Percentiles rank a stretch among this genome's conserved stretches.
Evolutionary conservation across 1,140 invertebrate genomes (phyloP).

Genomic region (Drosophila erecta): DNA sequence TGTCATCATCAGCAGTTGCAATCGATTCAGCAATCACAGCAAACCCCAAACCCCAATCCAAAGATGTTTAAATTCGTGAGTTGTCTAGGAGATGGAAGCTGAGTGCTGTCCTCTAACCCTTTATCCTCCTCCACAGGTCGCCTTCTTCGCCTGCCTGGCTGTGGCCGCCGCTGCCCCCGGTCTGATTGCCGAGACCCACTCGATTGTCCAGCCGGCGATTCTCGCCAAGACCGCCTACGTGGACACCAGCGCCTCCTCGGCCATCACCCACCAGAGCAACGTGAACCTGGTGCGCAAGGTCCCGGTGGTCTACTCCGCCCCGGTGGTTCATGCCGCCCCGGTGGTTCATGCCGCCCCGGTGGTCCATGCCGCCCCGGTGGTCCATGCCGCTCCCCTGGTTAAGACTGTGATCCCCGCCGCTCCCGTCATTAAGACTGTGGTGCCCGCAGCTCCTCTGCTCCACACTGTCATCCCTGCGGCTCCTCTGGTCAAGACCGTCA

Average conservation of each 20-base stretch:
- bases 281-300: conserved; percentile 75
- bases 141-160: conserved; percentile 71
- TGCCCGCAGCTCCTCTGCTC: conserved; percentile 40
- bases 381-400: conserved; percentile 55
- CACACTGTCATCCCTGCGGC: conserved; percentile 56
- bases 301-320: conserved; percentile 55
- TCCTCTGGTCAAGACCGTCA: conserved; percentile 36
- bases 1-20: conserved; percentile 70
- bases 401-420: conserved; percentile 64
- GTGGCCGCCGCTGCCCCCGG: conserved; percentile 74
- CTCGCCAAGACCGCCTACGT: conserved; percentile 71
- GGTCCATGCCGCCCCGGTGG: conserved; percentile 69
- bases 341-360: conserved; percentile 45
- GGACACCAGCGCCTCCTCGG: conserved; percentile 77
- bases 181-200: conserved; percentile 67
- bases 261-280: conserved; percentile 85
- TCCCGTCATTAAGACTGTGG: conserved; percentile 60
- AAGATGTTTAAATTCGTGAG: conserved; percentile 84
- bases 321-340: conserved; percentile 58
- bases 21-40: conserved; percentile 52
- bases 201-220: conserved; percentile 70
- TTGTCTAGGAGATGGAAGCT: conserved; percentile 1
- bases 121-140: conserved; percentile 34
- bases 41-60: conserved; percentile 32
- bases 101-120: not conserved